Percentiles rank a stretch among this genome's conserved stretches.
Evolutionary conservation across 2,888 invertebrate genomes (phyloP).

Genomic region (Agrotis clavis): DNA sequence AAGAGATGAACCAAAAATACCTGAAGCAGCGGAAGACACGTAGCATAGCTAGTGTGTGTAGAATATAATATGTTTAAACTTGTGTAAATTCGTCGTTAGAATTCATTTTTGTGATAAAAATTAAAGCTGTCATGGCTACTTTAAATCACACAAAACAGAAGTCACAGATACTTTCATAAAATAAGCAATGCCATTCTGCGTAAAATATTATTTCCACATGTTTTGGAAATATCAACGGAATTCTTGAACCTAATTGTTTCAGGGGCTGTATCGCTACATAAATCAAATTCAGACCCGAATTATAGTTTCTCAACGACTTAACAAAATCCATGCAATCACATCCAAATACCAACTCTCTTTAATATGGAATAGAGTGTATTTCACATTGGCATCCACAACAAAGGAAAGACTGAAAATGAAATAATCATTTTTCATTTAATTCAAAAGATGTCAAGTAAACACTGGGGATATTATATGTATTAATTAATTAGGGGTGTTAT

Average conservation of each 20-base stretch:
- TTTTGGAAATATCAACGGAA: conserved; percentile 50
- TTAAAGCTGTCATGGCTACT: too few species aligned
- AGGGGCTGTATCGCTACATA: conserved; percentile 57
- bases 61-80: too few species aligned
- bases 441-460: conserved; percentile 73
- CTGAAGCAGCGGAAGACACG: too few species aligned
- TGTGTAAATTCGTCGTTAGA: not conserved
- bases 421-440: conserved; percentile 79
- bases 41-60: too few species aligned
- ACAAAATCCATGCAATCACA: conserved; percentile 8
- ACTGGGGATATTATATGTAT: conserved; percentile 61
- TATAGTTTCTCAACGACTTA: conserved; percentile 61
- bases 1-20: too few species aligned
- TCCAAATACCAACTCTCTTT: conserved; percentile 4
- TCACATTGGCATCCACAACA: conserved; percentile 23
- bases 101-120: not conserved
- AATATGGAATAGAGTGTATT: not conserved
- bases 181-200: not conserved
- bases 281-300: conserved; percentile 67
- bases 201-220: conserved; percentile 32
- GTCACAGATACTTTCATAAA: not conserved
- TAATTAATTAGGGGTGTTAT: conserved; percentile 60
- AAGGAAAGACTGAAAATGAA: conserved; percentile 71
- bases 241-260: conserved; percentile 63
- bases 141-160: not conserved